Evolutionary conservation across 2,797 vertebrate species (phyloP).

Genomic region (Aselliscus stoliczkanus): DNA sequence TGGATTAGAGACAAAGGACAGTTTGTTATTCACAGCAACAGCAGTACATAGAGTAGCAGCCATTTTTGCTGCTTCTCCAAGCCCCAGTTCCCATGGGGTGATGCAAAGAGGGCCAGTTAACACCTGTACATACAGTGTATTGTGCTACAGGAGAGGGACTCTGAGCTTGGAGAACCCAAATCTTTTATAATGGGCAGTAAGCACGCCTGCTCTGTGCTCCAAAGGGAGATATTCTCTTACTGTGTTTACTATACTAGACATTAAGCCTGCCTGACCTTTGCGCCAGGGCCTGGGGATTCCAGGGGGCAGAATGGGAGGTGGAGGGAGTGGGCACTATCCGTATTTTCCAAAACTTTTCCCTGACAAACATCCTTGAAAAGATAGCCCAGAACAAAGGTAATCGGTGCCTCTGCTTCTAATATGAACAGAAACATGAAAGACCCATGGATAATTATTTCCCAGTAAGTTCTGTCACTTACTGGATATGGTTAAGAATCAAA

Average conservation of each 20-base stretch:
- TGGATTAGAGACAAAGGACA: not conserved
- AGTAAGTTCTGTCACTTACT: not conserved
- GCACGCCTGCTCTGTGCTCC: not conserved
- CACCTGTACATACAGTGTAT: not conserved
- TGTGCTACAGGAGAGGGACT: not conserved
- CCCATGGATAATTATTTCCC: not conserved
- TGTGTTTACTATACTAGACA: not conserved
- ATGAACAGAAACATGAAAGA: not conserved
- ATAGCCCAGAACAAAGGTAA: not conserved
- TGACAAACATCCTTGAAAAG: not conserved
- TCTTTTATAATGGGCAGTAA: not conserved
- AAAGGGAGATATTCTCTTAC: not conserved
- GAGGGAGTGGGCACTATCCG: not conserved
- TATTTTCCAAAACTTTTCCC: not conserved
- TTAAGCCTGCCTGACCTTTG: not conserved
- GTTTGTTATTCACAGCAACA: not conserved
- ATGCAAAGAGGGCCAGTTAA: not conserved
- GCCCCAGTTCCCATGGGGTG: not conserved
- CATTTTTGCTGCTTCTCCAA: not conserved
- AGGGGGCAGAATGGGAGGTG: no score
- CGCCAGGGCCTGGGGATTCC: not conserved
- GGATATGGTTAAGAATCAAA: not conserved
- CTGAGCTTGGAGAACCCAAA: not conserved
- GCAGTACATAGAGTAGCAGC: not conserved
- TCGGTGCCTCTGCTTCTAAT: not conserved